Evolutionary conservation across 1,140 invertebrate genomes (phyloP).

Genomic region (Cydia pomonella): DNA sequence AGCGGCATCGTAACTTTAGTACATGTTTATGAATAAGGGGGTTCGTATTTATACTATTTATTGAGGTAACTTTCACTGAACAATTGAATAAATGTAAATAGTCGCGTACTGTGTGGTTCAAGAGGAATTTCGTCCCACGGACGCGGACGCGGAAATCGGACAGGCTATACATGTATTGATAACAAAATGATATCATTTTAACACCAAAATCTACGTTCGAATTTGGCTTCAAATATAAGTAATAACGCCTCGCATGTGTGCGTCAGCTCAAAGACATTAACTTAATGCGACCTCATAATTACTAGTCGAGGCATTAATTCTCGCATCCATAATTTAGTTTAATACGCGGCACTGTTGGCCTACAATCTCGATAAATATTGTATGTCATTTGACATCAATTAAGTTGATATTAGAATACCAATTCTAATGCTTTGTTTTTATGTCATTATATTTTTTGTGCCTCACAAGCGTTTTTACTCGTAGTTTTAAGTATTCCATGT

Average conservation of each 20-base stretch:
- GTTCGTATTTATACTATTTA: too few species aligned
- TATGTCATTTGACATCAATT: slow-evolving; percentile 70
- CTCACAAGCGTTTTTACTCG: too few species aligned
- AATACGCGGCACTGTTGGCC: slow-evolving; percentile 76
- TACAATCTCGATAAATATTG: slow-evolving; percentile 78
- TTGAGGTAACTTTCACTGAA: too few species aligned
- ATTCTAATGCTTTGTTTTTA: background rate
- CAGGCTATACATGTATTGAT: too few species aligned
- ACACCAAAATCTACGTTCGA: background rate
- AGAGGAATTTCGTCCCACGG: too few species aligned
- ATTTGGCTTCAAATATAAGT: background rate
- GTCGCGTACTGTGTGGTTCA: too few species aligned
- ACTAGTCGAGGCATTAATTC: slow-evolving; percentile 77
- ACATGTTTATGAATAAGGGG: too few species aligned
- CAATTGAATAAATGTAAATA: too few species aligned
- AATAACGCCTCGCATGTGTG: slow-evolving; percentile 41
- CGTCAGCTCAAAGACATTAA: slow-evolving; percentile 75
- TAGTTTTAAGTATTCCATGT: too few species aligned
- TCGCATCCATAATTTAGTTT: slow-evolving; percentile 79
- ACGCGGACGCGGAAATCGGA: too few species aligned
- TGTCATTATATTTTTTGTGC: background rate
- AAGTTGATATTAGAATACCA: slow-evolving; percentile 67
- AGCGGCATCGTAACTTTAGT: too few species aligned
- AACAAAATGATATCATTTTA: too few species aligned
- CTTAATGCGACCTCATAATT: slow-evolving; percentile 79